Percentiles rank a stretch among this genome's conserved stretches.
Conservation (phyloP, 2,113 vertebrate genomes). For the Vanacampus margaritifer region DNA sequence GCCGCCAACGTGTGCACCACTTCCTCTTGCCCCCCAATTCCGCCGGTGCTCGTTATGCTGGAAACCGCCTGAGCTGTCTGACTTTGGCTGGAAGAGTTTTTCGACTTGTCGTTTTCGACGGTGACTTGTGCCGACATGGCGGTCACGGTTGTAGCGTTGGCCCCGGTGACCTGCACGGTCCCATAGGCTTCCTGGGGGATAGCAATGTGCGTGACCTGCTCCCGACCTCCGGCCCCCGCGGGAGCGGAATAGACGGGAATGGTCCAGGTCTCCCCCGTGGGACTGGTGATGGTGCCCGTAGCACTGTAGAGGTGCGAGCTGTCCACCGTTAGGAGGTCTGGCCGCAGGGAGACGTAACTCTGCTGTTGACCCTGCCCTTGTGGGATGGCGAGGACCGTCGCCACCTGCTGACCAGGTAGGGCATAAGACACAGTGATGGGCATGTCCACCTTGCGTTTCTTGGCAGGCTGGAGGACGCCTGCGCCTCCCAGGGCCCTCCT, state of each 20-base stretch:
- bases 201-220: constrained; percentile 91
- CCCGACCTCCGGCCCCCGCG: constrained; percentile 78
- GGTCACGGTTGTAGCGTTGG: constrained; percentile 64
- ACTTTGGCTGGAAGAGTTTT: constrained; percentile 53
- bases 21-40: constrained; percentile 84
- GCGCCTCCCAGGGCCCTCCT: constrained; percentile 72
- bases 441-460: constrained; percentile 98
- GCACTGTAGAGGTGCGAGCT: constrained; percentile 97
- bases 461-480: constrained; percentile 95
- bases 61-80: constrained; percentile 68
- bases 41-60: constrained; percentile 71
- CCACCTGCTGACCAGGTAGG: constrained; percentile 94
- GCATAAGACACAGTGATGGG: constrained; percentile 97
- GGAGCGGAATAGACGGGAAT: constrained; percentile 97
- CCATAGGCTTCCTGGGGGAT: constrained; percentile 99
- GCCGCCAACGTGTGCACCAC: constrained; percentile 87
- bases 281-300: constrained; percentile 97
- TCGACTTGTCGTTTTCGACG: constrained; percentile 81
- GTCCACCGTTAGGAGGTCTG: constrained; percentile 97
- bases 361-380: constrained; percentile 92
- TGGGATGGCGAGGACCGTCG: constrained; percentile 95
- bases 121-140: constrained; percentile 71
- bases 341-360: constrained; percentile 94
- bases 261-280: constrained; percentile 98
- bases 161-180: constrained; percentile 83